Evolutionary conservation across 2,888 invertebrate species (phyloP).

Genomic region (Tiliacea aurago): DNA sequence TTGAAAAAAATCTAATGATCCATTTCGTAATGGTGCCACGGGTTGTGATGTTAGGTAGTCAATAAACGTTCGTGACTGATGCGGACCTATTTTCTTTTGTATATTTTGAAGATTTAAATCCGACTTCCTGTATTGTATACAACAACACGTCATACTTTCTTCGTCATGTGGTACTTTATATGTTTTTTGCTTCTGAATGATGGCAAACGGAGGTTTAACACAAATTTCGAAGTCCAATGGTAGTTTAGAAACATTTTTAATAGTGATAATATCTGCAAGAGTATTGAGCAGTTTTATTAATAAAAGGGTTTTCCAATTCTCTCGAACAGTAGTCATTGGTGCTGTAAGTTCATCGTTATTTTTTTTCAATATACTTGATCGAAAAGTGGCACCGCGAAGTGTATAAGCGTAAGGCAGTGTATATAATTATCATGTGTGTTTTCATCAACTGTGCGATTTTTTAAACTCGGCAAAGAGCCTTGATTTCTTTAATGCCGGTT

Average conservation of each 20-base stretch:
- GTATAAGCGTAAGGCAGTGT: no score
- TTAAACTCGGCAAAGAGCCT: no score
- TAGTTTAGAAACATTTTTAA: constrained; percentile 90
- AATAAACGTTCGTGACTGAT: constrained; percentile 77
- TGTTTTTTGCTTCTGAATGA: constrained; percentile 80
- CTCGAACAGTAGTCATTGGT: neutral
- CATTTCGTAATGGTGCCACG: constrained; percentile 78
- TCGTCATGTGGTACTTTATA: constrained; percentile 81
- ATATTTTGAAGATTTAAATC: constrained; percentile 81
- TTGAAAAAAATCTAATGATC: constrained; percentile 83
- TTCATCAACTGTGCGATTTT: neutral
- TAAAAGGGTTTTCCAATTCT: neutral
- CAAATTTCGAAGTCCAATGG: constrained; percentile 86
- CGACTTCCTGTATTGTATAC: constrained; percentile 81
- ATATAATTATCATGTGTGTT: no score
- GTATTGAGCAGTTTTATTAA: constrained; percentile 2
- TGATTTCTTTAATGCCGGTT: neutral
- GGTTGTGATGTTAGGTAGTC: constrained; percentile 84
- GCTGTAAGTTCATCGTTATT: no score
- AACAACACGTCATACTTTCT: constrained; percentile 79
- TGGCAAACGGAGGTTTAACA: constrained; percentile 88
- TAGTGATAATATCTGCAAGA: constrained; percentile 87
- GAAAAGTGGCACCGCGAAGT: no score
- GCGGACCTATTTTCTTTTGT: constrained; percentile 71
- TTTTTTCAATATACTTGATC: no score